Evolutionary conservation across 2,113 vertebrate genomes (phyloP).

Genomic region (Strix aluco): DNA sequence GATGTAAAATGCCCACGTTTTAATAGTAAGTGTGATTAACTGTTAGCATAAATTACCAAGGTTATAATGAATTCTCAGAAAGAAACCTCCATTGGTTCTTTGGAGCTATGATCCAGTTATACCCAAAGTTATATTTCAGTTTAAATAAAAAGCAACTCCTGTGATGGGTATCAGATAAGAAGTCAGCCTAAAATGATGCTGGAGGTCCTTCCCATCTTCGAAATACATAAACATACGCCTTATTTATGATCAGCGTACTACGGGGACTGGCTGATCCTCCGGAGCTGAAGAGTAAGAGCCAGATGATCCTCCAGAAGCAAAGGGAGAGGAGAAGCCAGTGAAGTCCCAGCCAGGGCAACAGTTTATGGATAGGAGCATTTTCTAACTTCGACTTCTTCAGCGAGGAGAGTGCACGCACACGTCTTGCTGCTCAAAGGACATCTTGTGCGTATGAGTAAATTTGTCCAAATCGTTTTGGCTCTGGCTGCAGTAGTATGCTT

Average conservation of each 20-base stretch:
- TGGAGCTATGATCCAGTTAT: background rate
- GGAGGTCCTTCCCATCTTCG: background rate
- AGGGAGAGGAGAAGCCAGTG: background rate
- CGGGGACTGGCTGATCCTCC: background rate
- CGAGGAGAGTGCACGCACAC: background rate
- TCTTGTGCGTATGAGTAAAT: conserved; percentile 7
- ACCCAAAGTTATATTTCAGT: background rate
- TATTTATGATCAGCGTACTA: background rate
- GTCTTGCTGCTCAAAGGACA: conserved; percentile 26
- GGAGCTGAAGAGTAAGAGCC: background rate
- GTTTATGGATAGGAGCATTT: background rate
- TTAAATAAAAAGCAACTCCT: background rate
- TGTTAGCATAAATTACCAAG: background rate
- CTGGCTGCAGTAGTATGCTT: rapidly evolving
- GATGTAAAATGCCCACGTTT: background rate
- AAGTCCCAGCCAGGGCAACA: background rate
- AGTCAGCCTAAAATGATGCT: background rate
- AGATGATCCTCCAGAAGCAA: background rate
- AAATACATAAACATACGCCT: background rate
- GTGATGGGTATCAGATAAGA: background rate
- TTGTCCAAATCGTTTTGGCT: background rate
- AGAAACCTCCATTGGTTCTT: background rate
- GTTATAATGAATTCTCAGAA: background rate
- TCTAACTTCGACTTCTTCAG: background rate
- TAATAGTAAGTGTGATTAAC: conserved; percentile 18